Base-by-base conservation (phyloP, 1,140 invertebrate genomes). In the Rhyzopertha dominica region DNA sequence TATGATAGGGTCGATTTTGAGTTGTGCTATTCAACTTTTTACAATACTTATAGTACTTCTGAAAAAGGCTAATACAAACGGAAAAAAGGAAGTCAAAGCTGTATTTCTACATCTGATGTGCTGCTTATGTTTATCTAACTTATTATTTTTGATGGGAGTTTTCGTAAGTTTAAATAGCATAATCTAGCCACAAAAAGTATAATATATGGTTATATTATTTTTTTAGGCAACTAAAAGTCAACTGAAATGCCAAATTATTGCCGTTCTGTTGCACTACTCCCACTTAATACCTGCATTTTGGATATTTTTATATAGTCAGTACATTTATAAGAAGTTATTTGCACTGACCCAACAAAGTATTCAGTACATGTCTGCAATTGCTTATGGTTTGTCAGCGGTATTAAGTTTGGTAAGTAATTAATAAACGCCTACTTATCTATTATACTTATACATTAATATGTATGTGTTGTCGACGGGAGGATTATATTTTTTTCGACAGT, bases 201-300 rank as follows among this genome's bases (percentile, higher is more conserved):
- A 30, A 32, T 31, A 24, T 39, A 35, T 31, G 9, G 13, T 36
- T 9, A 13, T 9, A 48, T 43, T 35, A 53, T 55, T 18, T 46
- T 63, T 66, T 38, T 61, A 83, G 78, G 76, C 78, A 5, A 75
- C 76, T 0, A 75, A 76, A 51, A 75, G 73, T 22, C 63, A 65
- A 41, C 64, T 74, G 4, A 72, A 76, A 48, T 84, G 82, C 54
- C 71, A 80, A 50, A 69, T 75, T 9, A 74, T 82, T 13, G 79
- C 81, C 1, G 54, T 84, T 5, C 62, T 81, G 3, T 64, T 84
- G 9, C 80, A 84, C 62, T 84, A 83, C 62, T 71, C 81, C 7
- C 79, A 84, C 56, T 67, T 84, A 22, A 74, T 78, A 0, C 76
- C 78, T 31, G 72, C 76, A 0, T 76, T 76, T 57, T 85, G 81